Evolutionary conservation across 2,888 invertebrate species (phyloP).

Genomic region (Volucella zonaria): DNA sequence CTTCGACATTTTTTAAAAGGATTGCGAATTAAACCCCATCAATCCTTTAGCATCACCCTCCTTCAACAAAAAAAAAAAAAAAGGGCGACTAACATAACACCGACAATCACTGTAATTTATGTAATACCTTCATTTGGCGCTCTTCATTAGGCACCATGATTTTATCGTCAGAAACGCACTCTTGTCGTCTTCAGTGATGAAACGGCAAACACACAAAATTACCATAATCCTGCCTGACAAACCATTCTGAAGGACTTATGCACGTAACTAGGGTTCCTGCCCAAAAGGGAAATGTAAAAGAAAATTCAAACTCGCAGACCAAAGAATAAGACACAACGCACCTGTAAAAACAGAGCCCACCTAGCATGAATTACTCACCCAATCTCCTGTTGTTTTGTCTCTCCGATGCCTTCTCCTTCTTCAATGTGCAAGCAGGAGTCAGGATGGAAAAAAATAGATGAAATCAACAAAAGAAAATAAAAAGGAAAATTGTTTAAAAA

Average conservation of each 20-base stretch:
- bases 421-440: not conserved
- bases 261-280: constrained; percentile 17
- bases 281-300: constrained; percentile 34
- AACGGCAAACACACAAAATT: constrained; percentile 71
- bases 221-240: constrained; percentile 72
- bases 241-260: constrained; percentile 60
- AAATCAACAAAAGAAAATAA: constrained; percentile 8
- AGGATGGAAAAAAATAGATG: not conserved
- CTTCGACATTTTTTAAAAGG: constrained; percentile 21
- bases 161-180: constrained; percentile 63
- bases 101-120: constrained; percentile 69
- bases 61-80: constrained; percentile 6
- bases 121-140: constrained; percentile 69
- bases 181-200: constrained; percentile 39
- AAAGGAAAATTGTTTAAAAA: constrained; percentile 39
- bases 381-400: constrained; percentile 47
- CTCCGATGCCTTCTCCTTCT: not conserved
- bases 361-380: constrained; percentile 69
- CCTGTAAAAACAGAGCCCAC: constrained; percentile 37
- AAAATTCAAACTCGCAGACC: constrained; percentile 28
- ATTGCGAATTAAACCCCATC: constrained; percentile 52
- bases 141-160: constrained; percentile 72
- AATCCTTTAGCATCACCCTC: constrained; percentile 44
- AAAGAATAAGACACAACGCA: constrained; percentile 35
- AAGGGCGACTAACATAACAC: constrained; percentile 31